Conservation (phyloP, 2,888 invertebrate species). For the Drosophila kambysellisi region DNA sequence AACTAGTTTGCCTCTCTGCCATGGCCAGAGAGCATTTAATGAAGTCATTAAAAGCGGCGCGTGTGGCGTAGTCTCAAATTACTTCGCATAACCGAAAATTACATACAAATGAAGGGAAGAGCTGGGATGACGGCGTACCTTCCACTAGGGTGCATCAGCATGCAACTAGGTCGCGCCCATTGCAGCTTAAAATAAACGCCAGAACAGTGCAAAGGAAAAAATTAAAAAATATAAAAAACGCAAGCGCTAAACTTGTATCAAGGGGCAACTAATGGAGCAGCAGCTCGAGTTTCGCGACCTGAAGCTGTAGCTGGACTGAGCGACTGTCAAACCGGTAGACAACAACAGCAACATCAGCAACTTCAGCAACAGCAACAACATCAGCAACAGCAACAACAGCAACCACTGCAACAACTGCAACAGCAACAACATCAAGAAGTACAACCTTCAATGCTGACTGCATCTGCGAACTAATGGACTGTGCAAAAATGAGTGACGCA, state of each 20-base stretch:
- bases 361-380: not conserved
- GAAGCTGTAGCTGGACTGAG: slow-evolving; percentile 52
- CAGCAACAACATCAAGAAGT: slow-evolving; percentile 43
- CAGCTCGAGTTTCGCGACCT: slow-evolving; percentile 30
- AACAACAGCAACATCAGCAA: slow-evolving; percentile 36
- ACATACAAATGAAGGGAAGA: slow-evolving; percentile 60
- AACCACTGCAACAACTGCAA: slow-evolving; percentile 12
- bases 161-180: slow-evolving; percentile 48
- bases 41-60: slow-evolving; percentile 84
- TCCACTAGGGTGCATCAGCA: slow-evolving; percentile 21
- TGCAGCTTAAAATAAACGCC: slow-evolving; percentile 61
- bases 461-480: slow-evolving; percentile 79
- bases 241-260: slow-evolving; percentile 47
- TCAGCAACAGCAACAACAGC: slow-evolving; percentile 20
- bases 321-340: slow-evolving; percentile 75
- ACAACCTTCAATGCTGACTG: slow-evolving; percentile 74
- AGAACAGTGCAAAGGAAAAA: slow-evolving; percentile 18
- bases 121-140: slow-evolving; percentile 1
- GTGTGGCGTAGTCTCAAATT: slow-evolving; percentile 84
- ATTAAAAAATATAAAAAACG: not conserved
- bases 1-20: slow-evolving; percentile 33
- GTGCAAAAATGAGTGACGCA: slow-evolving; percentile 79
- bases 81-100: slow-evolving; percentile 83
- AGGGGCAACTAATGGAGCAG: slow-evolving; percentile 63
- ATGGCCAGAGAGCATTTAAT: slow-evolving; percentile 72